Evolutionary conservation across 2,113 vertebrate genomes (phyloP), one percentile per base, ranked within the genome.

Genomic region (Bothrops jararaca): DNA sequence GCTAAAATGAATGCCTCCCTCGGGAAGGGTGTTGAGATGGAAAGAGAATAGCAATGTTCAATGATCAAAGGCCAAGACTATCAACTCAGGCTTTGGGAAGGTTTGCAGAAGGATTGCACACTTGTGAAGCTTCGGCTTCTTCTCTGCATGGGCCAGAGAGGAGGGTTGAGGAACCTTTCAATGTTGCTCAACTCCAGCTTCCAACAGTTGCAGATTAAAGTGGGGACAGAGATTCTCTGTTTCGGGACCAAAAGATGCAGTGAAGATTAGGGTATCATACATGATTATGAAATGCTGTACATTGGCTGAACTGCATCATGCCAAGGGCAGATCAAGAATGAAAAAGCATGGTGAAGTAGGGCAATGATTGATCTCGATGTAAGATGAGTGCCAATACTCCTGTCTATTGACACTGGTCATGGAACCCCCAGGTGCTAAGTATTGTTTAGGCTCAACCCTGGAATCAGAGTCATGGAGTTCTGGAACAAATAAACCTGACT

Each of bases 1-100:
- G 89, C 89, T 54, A 90, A 50, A 91, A 93, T 91, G 74, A 91
- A 93, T 93, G 89, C 88, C 69, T 93, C 90, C 93, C 90, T 54
- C 1, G 92, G 80, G 93, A 69, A n/a, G 20, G 74, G 74, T 64
- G 50, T 90, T 45, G 88, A 53, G 60, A 85, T 24, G 53, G 69
- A 92, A n/a, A 85, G 42, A 23, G 69, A 50, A 64, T 45, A 39
- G 1, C 7, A 8, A 45, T 0, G 3, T 15, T 64, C 58, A 24
- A 45, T 42, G 87, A 56, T 24, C 54, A 86, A 90, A 60, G 45
- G n/a, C 92, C 53, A 18, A 56, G 23, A 15, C 42, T 85, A 23
- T 24, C 22, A 50, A 50, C 74, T 39, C 13, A 86, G 24, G 23
- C 53, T 64, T 60, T 50, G 64, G 57, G 85, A 52, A 87, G 56